Evolutionary conservation across 2,797 vertebrate species (phyloP), one percentile per base, ranked within the genome.

Genomic region (Peromyscus melanophrys): DNA sequence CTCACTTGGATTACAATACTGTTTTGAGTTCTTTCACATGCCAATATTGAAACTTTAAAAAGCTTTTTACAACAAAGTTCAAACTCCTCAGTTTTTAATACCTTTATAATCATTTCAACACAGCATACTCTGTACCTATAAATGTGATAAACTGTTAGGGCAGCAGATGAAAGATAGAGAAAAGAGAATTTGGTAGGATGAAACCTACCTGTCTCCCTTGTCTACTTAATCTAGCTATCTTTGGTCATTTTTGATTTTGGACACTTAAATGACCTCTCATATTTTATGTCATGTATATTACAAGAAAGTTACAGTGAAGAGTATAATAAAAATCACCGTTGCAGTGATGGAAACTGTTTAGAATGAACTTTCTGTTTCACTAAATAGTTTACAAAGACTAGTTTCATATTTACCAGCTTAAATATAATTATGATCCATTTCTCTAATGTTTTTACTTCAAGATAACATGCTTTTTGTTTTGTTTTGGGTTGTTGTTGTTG

Each of bases 21-120:
- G 77, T 96, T 93, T 65, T 90, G 67, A 84, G 7, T 65, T 80
- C 46, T 46, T 94, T 23, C 46, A 86, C 21, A 90, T 96, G 83
- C 52, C 94, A 82, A 92, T 75, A 34, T 71, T 95, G 65, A 95
- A 89, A 89, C 14, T 73, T 40, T 85, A n/a, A 89, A 93, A 95
- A 65, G 0, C 0, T 61, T 91, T 63, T 40, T 83, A 76, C 3
- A 80, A 82, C 34, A 82, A 92, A 92, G 29, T 27, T 84, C 55
- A 78, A 67, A 88, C 14, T 75, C 6, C 40, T 80, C 19, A 87
- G 14, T n/a, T 91, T 92, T 85, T 46, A 86, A 85, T 67, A 92
- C 63, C 73, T 83, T 59, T 52, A 82, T 25, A 69, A 61, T 83
- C 77, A 89, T 93, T 91, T 92, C 78, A 19, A 73, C 78, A 69